Evolutionary conservation across 1,140 invertebrate species (phyloP).

Genomic region (Rhopalosiphum padi): DNA sequence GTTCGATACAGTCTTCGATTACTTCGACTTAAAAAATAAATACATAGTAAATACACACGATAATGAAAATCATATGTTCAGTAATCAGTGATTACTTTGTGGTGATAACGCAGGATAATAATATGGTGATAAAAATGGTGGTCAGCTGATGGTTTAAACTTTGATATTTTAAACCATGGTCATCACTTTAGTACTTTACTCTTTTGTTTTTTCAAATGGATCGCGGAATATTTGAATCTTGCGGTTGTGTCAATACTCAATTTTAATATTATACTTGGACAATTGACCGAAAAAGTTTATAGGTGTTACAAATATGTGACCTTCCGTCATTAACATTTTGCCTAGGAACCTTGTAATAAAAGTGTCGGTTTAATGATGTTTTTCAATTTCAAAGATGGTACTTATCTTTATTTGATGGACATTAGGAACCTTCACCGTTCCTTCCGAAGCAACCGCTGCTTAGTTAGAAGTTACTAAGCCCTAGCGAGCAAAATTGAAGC

Average conservation of each 20-base stretch:
- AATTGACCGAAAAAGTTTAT: not conserved
- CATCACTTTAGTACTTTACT: not conserved
- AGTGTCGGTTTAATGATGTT: too few relatives aligned
- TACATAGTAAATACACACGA: not conserved
- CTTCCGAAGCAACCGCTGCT: not conserved
- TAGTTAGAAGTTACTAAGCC: too few relatives aligned
- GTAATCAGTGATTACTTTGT: not conserved
- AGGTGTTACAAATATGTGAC: too few relatives aligned
- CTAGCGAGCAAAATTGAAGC: too few relatives aligned
- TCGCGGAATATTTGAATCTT: not conserved
- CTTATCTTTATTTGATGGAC: not conserved
- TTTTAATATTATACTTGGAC: too few relatives aligned
- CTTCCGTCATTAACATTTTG: too few relatives aligned
- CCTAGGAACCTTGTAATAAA: too few relatives aligned
- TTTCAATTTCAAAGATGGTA: not conserved
- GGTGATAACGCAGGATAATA: not conserved
- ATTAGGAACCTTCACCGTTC: too few relatives aligned
- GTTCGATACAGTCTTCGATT: not conserved
- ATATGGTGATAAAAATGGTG: not conserved
- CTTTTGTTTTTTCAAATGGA: not conserved
- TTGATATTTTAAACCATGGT: not conserved
- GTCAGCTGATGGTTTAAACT: not conserved
- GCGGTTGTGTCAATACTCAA: not conserved
- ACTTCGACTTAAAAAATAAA: not conserved
- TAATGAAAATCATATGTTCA: conserved; percentile 20